Base-by-base conservation (phyloP, 2,888 invertebrate species). In the Rotaria macrura region DNA sequence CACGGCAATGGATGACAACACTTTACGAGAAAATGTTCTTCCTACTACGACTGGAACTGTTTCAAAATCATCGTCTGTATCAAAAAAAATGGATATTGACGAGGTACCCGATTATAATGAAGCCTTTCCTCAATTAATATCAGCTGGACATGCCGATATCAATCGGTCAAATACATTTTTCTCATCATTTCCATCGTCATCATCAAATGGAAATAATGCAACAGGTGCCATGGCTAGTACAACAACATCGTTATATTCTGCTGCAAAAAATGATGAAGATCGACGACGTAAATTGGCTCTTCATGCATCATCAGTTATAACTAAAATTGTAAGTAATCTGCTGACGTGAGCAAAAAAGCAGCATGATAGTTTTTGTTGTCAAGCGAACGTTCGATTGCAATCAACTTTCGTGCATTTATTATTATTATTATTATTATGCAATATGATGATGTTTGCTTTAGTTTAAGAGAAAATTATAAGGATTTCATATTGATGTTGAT, bases 161-260 rank as follows among this genome's bases (percentile, higher is more conserved):
- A 43, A 43, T 79, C 43, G 43, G 25, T 43, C 79, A 20, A 40
- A 25, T 79, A 43, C 79, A n/a, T 43, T 43, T 43, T 40, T 40
- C 10, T 79, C 79, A 43, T 7, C 43, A 43, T 79, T 79, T 79
- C 79, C 43, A 43, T 43, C 25, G 1, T 17, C 79, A 43, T 25
- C 79, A 79, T 40, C 79, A 79, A 79, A 43, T 40, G 43, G 43
- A 79, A 79, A 79, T 79, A 79, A n/a, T 79, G 25, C 79, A 79
- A 14, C 79, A 79, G n/a, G 43, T 43, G 79, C 79, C 40, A 79
- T 79, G 43, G 43, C 25, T 79, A 79, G 25, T 43, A 79, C 79
- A 43, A 79, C 79, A 79, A 43, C 79, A 79, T 40, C 79, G 25
- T 25, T 43, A 5, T n/a, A n/a, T 79, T 43, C 40, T n/a, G 2